These are phyloP conservation scores for Druon quercuslanigerum DNA, from an alignment of 1,140 invertebrate genomes.

Conservation along the genomic window DNA sequence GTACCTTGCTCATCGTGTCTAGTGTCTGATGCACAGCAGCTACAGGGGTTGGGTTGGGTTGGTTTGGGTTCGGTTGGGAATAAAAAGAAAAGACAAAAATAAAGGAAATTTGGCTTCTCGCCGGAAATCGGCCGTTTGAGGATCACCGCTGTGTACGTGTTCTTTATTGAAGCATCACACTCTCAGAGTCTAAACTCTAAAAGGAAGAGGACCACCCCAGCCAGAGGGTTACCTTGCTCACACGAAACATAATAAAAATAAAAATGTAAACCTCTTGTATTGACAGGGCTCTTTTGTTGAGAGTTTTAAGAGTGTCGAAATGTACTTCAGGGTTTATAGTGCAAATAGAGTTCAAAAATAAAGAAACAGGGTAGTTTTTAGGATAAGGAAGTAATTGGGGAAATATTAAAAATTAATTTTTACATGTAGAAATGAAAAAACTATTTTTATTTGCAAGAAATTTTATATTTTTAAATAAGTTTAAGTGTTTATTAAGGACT, in stretches of 20 bases:
- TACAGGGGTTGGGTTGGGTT: neutral
- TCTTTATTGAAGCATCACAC: neutral
- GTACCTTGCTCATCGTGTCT: conserved; percentile 18
- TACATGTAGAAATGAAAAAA: no score
- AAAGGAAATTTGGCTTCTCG: conserved; percentile 9
- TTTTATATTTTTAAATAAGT: no score
- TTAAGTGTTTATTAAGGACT: no score
- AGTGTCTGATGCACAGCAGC: neutral
- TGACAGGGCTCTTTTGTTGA: no score
- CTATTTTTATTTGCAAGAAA: no score
- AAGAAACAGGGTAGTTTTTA: no score
- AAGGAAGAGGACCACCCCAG: conserved; percentile 7
- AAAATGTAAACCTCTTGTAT: neutral
- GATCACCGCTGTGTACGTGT: conserved; percentile 22
- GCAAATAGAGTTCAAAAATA: no score
- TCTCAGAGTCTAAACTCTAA: neutral
- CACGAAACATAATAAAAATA: neutral
- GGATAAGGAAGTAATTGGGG: no score
- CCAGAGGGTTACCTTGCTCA: conserved; percentile 6
- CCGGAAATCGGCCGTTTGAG: conserved; percentile 18
- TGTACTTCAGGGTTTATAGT: no score
- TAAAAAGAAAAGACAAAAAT: neutral
- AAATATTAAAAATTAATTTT: no score
- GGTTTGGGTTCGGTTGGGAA: neutral
- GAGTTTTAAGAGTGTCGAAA: no score